phyloP scores from a whole-genome alignment of 2,888 invertebrate species.

The Laothoe populi region DNA sequence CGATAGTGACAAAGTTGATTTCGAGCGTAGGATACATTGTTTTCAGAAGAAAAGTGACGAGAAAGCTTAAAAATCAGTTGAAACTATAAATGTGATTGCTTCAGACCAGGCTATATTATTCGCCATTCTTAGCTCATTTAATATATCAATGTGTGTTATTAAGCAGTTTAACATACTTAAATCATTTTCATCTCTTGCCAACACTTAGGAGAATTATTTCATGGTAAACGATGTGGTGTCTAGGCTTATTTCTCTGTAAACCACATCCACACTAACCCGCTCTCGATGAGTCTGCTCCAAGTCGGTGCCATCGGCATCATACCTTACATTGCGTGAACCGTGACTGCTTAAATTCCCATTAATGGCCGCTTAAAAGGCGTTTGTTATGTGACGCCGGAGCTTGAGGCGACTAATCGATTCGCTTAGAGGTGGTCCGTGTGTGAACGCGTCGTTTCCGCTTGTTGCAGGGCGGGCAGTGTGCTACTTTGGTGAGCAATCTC shows the following conservation, averaged over 20 bases:
- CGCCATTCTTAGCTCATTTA: no score
- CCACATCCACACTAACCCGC: constrained; percentile 4
- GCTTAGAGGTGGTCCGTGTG: constrained; percentile 53
- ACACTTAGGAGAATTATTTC: no score
- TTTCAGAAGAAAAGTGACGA: no score
- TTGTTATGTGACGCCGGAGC: constrained; percentile 15
- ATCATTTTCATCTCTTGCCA: no score
- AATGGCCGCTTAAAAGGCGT: constrained; percentile 15
- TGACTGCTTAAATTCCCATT: constrained; percentile 24
- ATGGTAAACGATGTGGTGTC: background rate
- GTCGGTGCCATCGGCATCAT: background rate
- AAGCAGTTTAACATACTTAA: no score
- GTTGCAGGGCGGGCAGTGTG: constrained; percentile 95
- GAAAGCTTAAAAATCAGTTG: no score
- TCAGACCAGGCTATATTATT: no score
- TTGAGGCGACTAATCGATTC: constrained; percentile 26
- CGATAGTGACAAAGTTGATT: no score
- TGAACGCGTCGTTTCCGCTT: constrained; percentile 79
- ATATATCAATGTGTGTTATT: no score
- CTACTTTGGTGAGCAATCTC: constrained; percentile 97
- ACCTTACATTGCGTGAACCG: constrained; percentile 10
- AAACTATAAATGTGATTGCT: no score
- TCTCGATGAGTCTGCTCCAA: background rate
- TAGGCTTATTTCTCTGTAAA: background rate
- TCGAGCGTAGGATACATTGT: no score